Base-by-base conservation (phyloP, 2,797 vertebrate genomes). In the Peromyscus melanophrys region DNA sequence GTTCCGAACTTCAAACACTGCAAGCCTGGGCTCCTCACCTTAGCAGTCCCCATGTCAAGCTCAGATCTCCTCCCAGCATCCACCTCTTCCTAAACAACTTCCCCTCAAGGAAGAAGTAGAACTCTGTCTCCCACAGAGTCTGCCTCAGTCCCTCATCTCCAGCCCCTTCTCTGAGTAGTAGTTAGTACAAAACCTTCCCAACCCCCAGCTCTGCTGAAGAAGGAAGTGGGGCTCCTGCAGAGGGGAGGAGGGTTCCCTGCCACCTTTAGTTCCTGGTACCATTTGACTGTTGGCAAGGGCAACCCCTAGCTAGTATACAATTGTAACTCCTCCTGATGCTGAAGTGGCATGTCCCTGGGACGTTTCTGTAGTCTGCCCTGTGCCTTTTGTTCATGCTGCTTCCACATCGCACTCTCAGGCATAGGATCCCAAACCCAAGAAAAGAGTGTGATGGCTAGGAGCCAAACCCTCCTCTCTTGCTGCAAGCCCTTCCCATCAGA, bases 291-390 rank as follows among this genome's bases (percentile, higher is more conserved):
- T 21, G 43, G 16, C 67, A 73, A 31, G 9, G 37, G 55, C 1
- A 0, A 16, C 16, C 21, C 0, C 2, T 0, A 27, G 19, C 0
- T 25, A 37, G 46, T 8, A 0, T 3, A 14, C 27, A 9, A 37
- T 40, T 25, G 9, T 29, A 3, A 34, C 46, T 85, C 46, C 57
- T 82, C 67, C 90, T 4, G 12, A 10, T 17, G 23, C 3, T 4
- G 29, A 37, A 90, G 67, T 0, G 1, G 11, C 31, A 49, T 46
- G 4, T 93, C 52, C 43, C 46, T 27, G 0, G 78, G 86, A 57
- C 31, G 10, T 14, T 43, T 11, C 43, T 6, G 1, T 1, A 31
- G 16, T 29, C 83, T 76, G 25, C 6, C 75, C 67, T 71, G 11
- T 6, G 12, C 49, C 77, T 23, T 67, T 77, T 21, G 14, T 43